These are phyloP conservation scores for Bubalus kerabau DNA, from an alignment of 2,113 vertebrate genomes.

Conservation along the genomic window DNA sequence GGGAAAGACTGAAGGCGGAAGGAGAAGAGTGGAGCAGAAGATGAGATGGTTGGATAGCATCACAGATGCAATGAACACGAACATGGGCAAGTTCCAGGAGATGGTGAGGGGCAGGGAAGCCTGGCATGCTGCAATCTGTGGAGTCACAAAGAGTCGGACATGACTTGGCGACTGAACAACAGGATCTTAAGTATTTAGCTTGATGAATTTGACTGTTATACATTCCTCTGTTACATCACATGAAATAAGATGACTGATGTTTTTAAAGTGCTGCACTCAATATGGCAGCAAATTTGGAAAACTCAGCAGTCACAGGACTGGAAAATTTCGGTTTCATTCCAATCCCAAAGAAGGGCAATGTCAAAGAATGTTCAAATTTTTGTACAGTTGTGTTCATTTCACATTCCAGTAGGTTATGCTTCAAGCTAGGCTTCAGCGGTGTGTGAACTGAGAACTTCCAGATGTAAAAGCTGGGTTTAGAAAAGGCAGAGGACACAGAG, in stretches of 20 bases:
- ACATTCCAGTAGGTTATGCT: background rate
- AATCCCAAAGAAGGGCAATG: background rate
- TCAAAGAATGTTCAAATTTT: background rate
- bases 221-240: background rate
- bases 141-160: background rate
- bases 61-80: background rate
- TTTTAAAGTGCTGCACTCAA: background rate
- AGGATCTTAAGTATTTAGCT: background rate
- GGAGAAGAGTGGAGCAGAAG: background rate
- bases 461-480: background rate
- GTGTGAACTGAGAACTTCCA: background rate
- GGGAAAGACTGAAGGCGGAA: background rate
- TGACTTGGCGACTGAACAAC: background rate
- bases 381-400: background rate
- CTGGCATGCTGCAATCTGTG: background rate
- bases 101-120: background rate
- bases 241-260: background rate
- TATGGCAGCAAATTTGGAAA: background rate
- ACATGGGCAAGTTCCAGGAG: background rate
- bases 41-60: background rate
- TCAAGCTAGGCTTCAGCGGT: background rate
- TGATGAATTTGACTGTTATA: background rate
- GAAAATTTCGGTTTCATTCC: background rate
- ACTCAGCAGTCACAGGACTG: background rate
- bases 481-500: background rate